Evolutionary conservation across 2,113 vertebrate species (phyloP).

Genomic region (Platysteira castanea): DNA sequence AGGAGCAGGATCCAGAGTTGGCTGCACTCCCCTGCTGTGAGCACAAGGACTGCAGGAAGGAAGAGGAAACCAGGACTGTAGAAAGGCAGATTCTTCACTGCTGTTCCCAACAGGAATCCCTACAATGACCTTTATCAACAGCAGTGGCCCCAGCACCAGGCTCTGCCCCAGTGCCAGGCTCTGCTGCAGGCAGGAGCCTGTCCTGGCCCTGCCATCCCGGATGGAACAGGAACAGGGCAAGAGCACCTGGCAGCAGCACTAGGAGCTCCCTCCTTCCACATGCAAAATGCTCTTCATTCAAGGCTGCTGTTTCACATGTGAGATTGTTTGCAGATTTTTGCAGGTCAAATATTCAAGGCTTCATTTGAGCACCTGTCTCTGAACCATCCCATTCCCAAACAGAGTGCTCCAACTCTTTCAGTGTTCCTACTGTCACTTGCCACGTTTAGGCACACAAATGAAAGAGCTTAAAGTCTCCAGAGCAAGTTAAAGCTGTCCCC

Average conservation of each 20-base stretch:
- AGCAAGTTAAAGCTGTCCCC: neutral
- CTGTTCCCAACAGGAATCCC: neutral
- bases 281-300: neutral
- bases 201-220: neutral
- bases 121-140: neutral
- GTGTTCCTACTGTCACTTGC: neutral
- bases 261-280: neutral
- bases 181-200: neutral
- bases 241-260: neutral
- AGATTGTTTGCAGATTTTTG: neutral
- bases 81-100: neutral
- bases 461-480: neutral
- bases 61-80: neutral
- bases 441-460: neutral
- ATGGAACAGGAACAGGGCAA: neutral
- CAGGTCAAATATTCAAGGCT: neutral
- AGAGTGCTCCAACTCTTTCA: neutral
- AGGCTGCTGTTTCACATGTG: neutral
- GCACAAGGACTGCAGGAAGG: rapidly evolving
- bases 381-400: neutral
- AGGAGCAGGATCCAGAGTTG: neutral
- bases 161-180: neutral
- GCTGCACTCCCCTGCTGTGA: no score
- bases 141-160: neutral
- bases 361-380: neutral